phyloP scores from a whole-genome alignment of 2,113 vertebrate genomes.

The Tichodroma muraria region DNA sequence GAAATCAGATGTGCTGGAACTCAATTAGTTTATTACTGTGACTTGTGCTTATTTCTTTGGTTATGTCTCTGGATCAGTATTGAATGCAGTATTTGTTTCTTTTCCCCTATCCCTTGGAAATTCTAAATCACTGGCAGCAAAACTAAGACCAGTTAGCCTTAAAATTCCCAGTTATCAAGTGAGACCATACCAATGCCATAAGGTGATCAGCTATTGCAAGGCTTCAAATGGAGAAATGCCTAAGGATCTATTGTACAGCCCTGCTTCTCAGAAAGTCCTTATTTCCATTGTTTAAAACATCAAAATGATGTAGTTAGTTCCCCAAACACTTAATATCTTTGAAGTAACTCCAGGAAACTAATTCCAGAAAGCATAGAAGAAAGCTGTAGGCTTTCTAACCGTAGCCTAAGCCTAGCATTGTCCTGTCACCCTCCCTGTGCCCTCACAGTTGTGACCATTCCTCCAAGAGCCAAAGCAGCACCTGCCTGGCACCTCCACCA shows the following conservation, averaged over 20 bases:
- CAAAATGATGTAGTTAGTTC: neutral
- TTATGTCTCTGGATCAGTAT: neutral
- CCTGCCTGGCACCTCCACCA: rapidly evolving
- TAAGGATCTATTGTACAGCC: neutral
- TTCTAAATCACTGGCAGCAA: neutral
- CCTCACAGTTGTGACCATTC: neutral
- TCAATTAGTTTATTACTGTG: neutral
- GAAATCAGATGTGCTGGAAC: neutral
- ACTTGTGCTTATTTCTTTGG: neutral
- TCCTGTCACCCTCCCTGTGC: neutral
- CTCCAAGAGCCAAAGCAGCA: neutral
- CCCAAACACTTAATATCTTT: neutral
- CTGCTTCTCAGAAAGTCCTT: neutral
- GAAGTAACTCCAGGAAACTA: neutral
- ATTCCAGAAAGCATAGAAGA: neutral
- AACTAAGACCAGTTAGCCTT: neutral
- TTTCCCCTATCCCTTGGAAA: neutral
- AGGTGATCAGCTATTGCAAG: neutral
- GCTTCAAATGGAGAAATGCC: neutral
- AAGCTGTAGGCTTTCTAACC: neutral
- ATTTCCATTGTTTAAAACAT: neutral
- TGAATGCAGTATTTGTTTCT: neutral
- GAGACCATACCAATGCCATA: neutral
- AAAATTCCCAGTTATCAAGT: neutral
- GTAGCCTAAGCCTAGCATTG: neutral